These are phyloP conservation scores for Jaculus jaculus DNA, from an alignment of 2,113 vertebrate genomes.

Conservation along the genomic window DNA sequence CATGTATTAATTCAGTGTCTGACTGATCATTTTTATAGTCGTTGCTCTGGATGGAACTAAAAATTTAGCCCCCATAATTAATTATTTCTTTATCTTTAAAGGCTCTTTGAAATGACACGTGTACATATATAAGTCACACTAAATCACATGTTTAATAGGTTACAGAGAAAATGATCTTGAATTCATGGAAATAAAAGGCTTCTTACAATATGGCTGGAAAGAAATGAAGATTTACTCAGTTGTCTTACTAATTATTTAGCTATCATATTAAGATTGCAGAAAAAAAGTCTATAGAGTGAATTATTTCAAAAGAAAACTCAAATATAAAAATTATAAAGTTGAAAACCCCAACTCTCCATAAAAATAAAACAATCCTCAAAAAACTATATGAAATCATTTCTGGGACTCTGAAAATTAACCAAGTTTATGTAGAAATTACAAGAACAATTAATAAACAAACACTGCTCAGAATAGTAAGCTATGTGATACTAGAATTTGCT, in stretches of 20 bases:
- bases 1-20: background rate
- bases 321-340: background rate
- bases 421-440: background rate
- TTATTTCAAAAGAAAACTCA: constrained; percentile 20
- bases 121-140: too few relatives aligned
- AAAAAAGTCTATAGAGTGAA: background rate
- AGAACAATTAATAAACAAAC: background rate
- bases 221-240: background rate
- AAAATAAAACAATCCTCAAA: background rate
- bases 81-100: background rate
- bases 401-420: background rate
- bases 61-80: background rate
- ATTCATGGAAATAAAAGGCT: background rate
- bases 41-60: background rate
- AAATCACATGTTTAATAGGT: too few relatives aligned
- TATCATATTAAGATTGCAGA: background rate
- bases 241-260: background rate
- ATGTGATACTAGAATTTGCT: background rate
- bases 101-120: constrained; percentile 5
- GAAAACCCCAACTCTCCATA: background rate
- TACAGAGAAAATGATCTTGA: background rate
- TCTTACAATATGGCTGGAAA: background rate
- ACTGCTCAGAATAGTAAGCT: background rate
- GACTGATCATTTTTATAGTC: background rate
- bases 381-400: background rate